Evolutionary conservation across 2,113 vertebrate species (phyloP), one percentile per base, ranked within the genome.

Genomic region (Nyctibius bracteatus): DNA sequence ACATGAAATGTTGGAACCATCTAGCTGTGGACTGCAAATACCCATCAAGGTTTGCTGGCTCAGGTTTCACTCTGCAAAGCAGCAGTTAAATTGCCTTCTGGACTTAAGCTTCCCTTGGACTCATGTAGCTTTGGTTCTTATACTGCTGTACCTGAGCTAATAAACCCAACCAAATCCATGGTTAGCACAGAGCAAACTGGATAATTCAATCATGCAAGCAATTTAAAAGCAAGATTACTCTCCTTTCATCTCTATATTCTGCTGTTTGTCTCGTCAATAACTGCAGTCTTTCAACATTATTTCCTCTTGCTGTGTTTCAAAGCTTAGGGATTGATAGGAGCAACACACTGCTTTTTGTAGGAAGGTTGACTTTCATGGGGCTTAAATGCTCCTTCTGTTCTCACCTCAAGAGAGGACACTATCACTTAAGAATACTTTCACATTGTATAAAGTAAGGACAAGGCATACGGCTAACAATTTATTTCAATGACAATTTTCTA

Each of bases 341-440:
- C 11, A 67, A 35, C 6, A 9, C 0, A 2, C 2, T 1, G 2
- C 3, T 61, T 75, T 67, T 54, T 62, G 18, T 30, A 58, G 44
- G n/a, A 91, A 65, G 28, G 13, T 4, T 61, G 35, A 47, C 44
- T 52, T 75, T 79, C 61, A 74, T 5, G 20, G 58, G 43, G 22
- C 19, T 91, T 41, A 73, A 70, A 88, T 25, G 12, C 19, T 62
- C 21, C 35, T 61, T 46, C 10, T 49, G 13, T 78, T 84, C 41
- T 72, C 25, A 37, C 25, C 16, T 61, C 27, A 79, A 39, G 33
- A 89, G 27, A 54, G 6, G 24, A 12, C 33, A 57, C 28, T 41
- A 44, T 4, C 10, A 20, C 33, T 67, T 54, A 27, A 73, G 43
- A 71, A 89, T 23, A 54, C 37, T 81, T 72, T 23, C 37, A 54